Evolutionary conservation across 2,797 vertebrate species (phyloP), one percentile per base, ranked within the genome.

Genomic region (Australoheros facetus): DNA sequence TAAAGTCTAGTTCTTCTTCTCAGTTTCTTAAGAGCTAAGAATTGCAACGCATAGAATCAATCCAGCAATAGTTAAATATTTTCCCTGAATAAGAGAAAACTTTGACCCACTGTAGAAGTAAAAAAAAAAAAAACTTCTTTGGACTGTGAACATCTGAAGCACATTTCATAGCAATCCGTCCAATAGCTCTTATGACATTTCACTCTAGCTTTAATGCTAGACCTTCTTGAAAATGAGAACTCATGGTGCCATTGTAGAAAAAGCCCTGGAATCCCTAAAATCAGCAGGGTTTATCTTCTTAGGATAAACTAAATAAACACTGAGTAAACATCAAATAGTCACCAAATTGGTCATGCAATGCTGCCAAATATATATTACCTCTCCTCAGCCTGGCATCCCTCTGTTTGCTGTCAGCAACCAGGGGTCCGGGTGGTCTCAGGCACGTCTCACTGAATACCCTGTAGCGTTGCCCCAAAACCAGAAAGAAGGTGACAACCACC

Each of bases 311-410:
- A 59, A 17, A 48, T 14, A 32, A 34, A 57, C 7, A 10, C 10
- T 26, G 7, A 17, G 58, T 60, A 39, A 60, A 60, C 6, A 60
- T 4, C 58, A 60, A 37, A 12, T 60, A 60, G 32, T 37, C 16
- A 39, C 34, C n/a, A 62, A 62, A 62, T 8, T 62, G 21, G 8
- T 45, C 42, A 14, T 14, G 8, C 51, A 71, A 3, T 53, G 34
- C 11, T 42, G 11, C 23, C 6, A 45, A 30, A 45, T 30, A 42
- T 72, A 21, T 32, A 90, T 90, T 89, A 96, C 96, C 95, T 92
- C 58, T 92, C 75, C 94, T 96, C 45, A 96, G 93, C 39, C 95
- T 87, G 28, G 88, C 91, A 30, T 96, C 91, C 14, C 95, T 94
- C 66, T 81, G 75, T 0, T 64, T 94, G 3, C 56, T 77, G 19